Conservation (phyloP, 2,888 invertebrate species). For the Tipula vernalis region DNA sequence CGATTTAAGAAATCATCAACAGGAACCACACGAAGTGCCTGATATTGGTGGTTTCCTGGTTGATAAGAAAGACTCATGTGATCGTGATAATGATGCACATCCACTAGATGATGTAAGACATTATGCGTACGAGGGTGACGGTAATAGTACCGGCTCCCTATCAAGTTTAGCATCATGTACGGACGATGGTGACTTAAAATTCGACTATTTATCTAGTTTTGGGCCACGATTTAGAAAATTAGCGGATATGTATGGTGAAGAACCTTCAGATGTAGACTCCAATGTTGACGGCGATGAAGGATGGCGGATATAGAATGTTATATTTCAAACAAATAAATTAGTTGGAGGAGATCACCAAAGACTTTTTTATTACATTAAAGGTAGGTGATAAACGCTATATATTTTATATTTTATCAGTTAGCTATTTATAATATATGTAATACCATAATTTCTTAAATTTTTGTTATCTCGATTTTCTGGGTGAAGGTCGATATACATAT, state of each 20-base stretch:
- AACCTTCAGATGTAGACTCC: slow-evolving; percentile 69
- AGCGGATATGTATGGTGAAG: slow-evolving; percentile 91
- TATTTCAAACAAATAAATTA: not conserved
- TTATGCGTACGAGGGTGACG: slow-evolving; percentile 96
- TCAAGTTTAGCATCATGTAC: slow-evolving; percentile 88
- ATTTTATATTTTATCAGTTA: not conserved
- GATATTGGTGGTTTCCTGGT: slow-evolving; percentile 85
- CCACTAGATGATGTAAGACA: slow-evolving; percentile 95
- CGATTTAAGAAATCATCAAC: slow-evolving; percentile 24
- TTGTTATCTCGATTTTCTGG: too few relatives aligned
- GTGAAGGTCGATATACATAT: too few relatives aligned
- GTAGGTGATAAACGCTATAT: not conserved
- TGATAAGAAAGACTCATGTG: slow-evolving; percentile 78
- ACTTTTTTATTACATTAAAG: not conserved
- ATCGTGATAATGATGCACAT: slow-evolving; percentile 81
- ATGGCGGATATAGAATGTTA: slow-evolving; percentile 47
- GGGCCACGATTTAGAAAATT: slow-evolving; percentile 91
- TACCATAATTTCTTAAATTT: too few relatives aligned
- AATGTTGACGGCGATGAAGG: slow-evolving; percentile 65
- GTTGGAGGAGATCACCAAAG: not conserved
- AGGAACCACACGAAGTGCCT: slow-evolving; percentile 43
- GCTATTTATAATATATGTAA: too few relatives aligned
- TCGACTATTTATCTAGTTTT: slow-evolving; percentile 88
- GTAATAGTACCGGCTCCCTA: slow-evolving; percentile 82
- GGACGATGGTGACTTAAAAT: slow-evolving; percentile 85